Conservation (phyloP, 2,888 invertebrate species). For the Cotesia congregata region DNA sequence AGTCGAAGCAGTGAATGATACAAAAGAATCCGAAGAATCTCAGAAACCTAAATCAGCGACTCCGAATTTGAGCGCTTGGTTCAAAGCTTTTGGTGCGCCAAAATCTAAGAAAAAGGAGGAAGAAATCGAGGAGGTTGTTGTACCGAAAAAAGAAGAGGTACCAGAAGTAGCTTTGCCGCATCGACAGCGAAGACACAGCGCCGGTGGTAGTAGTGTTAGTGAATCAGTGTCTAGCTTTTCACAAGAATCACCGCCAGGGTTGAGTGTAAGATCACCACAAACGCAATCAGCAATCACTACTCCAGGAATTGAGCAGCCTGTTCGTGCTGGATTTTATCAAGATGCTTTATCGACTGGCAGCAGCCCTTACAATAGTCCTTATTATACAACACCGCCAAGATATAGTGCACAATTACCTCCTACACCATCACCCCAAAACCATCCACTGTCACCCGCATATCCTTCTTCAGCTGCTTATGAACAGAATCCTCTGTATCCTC, state of each 20-base stretch:
- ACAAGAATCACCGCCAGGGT: conserved; percentile 78
- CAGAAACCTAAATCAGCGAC: conserved; percentile 79
- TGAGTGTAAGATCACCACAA: conserved; percentile 63
- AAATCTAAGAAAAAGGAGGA: conserved; percentile 79
- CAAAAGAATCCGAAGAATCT: conserved; percentile 58
- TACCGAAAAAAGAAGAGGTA: conserved; percentile 66
- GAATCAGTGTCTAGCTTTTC: conserved; percentile 67
- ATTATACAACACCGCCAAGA: conserved; percentile 70
- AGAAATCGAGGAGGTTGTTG: conserved; percentile 69
- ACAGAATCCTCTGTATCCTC: conserved; percentile 62
- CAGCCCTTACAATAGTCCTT: conserved; percentile 82
- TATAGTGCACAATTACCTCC: conserved; percentile 85
- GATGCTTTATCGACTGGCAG: conserved; percentile 88
- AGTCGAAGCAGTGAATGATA: conserved; percentile 45
- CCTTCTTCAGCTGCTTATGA: conserved; percentile 72
- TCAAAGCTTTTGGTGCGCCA: conserved; percentile 91
- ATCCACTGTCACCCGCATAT: conserved; percentile 74
- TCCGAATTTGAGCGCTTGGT: conserved; percentile 92
- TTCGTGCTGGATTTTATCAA: conserved; percentile 87
- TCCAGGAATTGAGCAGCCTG: conserved; percentile 83
- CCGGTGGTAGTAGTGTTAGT: conserved; percentile 65
- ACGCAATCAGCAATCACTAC: conserved; percentile 66
- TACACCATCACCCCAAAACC: conserved; percentile 74
- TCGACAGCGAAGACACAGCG: conserved; percentile 70
- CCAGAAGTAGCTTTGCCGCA: conserved; percentile 66